These are phyloP conservation scores for Scaptomyza parva DNA, from an alignment of 2,888 invertebrate genomes.

Conservation along the genomic window DNA sequence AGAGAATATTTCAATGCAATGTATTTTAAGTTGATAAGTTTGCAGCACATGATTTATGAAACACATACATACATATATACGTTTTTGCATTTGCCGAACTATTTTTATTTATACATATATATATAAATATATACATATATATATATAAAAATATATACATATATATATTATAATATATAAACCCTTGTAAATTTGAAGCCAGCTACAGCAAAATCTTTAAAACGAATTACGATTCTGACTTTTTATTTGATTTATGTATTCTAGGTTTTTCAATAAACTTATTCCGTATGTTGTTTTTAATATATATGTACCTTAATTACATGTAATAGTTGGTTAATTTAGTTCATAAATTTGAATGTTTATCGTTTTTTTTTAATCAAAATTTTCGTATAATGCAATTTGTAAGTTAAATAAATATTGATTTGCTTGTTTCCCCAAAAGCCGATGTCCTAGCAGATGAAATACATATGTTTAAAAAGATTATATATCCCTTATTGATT, in stretches of 20 bases:
- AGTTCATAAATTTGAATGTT: conserved; percentile 61
- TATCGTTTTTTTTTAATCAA: conserved; percentile 33
- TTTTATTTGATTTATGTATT: conserved; percentile 60
- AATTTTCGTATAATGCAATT: conserved; percentile 50
- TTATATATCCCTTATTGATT: conserved; percentile 48
- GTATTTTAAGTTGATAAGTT: conserved; percentile 1
- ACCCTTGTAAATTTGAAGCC: conserved; percentile 4
- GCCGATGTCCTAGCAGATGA: conserved; percentile 56
- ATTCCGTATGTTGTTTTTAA: conserved; percentile 58
- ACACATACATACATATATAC: conserved; percentile 1
- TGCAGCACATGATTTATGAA: not conserved
- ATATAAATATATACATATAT: not conserved
- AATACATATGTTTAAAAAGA: conserved; percentile 44
- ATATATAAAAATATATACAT: not conserved
- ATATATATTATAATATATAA: not conserved
- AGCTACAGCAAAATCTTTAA: conserved; percentile 20
- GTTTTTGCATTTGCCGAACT: not conserved
- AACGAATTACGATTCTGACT: conserved; percentile 51
- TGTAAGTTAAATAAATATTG: conserved; percentile 58
- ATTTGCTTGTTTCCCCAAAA: conserved; percentile 25
- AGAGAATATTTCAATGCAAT: conserved; percentile 6
- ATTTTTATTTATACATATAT: not conserved
- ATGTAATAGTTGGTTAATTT: conserved; percentile 62
- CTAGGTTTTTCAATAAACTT: conserved; percentile 69
- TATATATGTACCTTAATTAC: conserved; percentile 54